A percentile compares a stretch with the other conserved stretches of the same genome.
phyloP scores from a whole-genome alignment of 2,113 vertebrate genomes.

The Dromiciops gliroides region DNA sequence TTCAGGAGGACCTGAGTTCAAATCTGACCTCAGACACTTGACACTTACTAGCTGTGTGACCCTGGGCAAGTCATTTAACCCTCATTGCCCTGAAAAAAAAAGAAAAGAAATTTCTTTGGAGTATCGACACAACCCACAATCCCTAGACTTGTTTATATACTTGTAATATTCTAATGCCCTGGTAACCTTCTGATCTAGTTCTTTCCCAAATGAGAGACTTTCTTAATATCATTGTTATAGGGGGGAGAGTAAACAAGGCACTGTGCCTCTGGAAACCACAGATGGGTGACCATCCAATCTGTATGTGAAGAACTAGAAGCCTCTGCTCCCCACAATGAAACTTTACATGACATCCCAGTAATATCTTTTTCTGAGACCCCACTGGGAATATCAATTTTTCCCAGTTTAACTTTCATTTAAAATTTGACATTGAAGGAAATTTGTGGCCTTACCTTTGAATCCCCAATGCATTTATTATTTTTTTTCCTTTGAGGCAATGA shows the following conservation, averaged over 20 bases:
- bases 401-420: background rate
- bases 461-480: background rate
- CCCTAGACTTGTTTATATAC: background rate
- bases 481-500: no score
- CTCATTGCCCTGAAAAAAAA: no score
- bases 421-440: background rate
- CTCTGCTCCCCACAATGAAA: background rate
- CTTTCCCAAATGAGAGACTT: background rate
- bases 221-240: background rate
- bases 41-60: no score
- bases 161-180: background rate
- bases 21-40: no score
- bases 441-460: background rate
- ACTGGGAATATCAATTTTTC: background rate
- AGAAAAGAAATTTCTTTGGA: no score
- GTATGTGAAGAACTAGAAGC: background rate
- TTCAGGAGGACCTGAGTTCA: no score
- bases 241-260: background rate
- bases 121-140: background rate
- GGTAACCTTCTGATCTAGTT: background rate
- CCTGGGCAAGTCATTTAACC: no score
- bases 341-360: background rate
- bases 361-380: background rate
- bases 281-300: background rate
- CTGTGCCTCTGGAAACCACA: background rate